Percentiles rank a stretch among this genome's conserved stretches.
Conservation (phyloP, 2,113 vertebrate genomes). For the Xiphias gladius region DNA sequence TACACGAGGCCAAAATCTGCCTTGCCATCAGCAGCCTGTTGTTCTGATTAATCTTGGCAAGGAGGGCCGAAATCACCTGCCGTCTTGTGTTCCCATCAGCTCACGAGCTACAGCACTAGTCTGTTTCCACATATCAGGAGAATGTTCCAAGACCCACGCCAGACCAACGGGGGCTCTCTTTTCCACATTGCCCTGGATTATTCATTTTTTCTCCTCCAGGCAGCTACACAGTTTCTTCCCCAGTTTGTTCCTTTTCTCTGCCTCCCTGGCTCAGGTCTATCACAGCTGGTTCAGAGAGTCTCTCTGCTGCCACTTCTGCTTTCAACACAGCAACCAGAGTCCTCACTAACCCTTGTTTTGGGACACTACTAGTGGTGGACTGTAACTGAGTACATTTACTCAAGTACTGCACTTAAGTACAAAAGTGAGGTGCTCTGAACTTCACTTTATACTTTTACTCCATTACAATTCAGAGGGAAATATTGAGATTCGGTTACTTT, state of each 20-base stretch:
- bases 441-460: neutral
- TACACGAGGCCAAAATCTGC: conserved; percentile 48
- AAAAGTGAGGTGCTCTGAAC: neutral
- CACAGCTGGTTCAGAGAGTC: conserved; percentile 33
- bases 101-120: conserved; percentile 41
- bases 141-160: conserved; percentile 77
- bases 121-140: conserved; percentile 77
- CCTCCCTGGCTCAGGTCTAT: conserved; percentile 24
- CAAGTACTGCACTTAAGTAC: neutral
- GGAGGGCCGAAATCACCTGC: conserved; percentile 77
- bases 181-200: conserved; percentile 69
- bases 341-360: neutral
- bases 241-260: conserved; percentile 17
- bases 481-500: neutral
- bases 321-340: neutral
- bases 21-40: conserved; percentile 58
- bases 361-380: neutral
- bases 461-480: neutral
- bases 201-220: conserved; percentile 56
- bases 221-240: conserved; percentile 21
- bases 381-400: neutral
- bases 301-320: conserved; percentile 11
- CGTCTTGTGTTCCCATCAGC: conserved; percentile 75
- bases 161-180: conserved; percentile 75
- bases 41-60: conserved; percentile 76